Base-by-base conservation (phyloP, 1,140 invertebrate species). In the Drosophila triauraria region DNA sequence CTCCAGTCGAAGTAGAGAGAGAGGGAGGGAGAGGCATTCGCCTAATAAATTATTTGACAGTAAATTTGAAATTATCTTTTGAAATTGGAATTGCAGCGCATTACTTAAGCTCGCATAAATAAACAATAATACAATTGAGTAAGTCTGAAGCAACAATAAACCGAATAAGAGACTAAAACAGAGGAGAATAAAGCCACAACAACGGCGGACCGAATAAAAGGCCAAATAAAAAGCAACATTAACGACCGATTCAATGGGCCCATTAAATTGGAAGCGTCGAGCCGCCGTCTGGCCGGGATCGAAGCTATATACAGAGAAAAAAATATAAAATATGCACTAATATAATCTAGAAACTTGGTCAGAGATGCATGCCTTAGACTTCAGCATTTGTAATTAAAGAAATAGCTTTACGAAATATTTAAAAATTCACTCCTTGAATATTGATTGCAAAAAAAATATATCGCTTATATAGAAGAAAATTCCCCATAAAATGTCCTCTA, bases 71-170 rank as follows among this genome's bases (percentile, higher is more conserved):
- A 75, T 82, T 90, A 90, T 90, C 85, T 87, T 82, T 80, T 67
- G 51, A 68, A 90, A 82, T 85, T 79, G 48, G 56, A 90, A 82
- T 85, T 82, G 68, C 65, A 70, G 77, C 51, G 75, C 81, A 91
- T 90, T 90, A 90, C 80, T 90, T 90, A 90, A 90, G 88, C 82
- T 76, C 68, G 70, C 85, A 90, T 90, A 90, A 90, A 90, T 90
- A 90, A 90, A 82, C 81, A 85, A 90, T 90, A 90, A 82, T 60
- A 85, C 80, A 76, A 90, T 90, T 90, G 85, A 90, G 85, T 79
- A 81, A 90, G 80, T 80, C 84, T 70, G 59, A 53, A 65, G 67
- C 58, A 64, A 51, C 46, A 72, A 64, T 62, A 77, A 77, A 72
- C 20, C 47, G 59, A 20, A 59, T 43, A 54, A 50, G 54, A 43